Base-by-base conservation (phyloP, 2,113 vertebrate species). In the Platysternon megacephalum region DNA sequence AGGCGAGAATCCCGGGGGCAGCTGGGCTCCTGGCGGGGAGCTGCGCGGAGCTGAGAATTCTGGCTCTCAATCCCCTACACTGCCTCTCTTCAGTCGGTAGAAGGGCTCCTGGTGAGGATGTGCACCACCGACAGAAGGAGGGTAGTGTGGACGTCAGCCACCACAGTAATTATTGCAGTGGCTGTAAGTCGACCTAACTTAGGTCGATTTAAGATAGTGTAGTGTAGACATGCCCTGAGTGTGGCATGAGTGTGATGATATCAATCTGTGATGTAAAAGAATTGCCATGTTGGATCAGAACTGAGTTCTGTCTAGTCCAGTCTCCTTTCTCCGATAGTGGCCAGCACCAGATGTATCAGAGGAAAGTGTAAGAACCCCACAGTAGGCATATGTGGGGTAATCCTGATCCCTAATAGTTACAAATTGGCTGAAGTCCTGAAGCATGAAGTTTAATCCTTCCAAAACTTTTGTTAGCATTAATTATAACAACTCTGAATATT, bases 231-330 rank as follows among this genome's bases (percentile, higher is more conserved):
- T 61, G 56, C 56, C 28, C 2, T 8, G 84, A 82, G 6, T 1
- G 1, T 82, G 81, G 8, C 2, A 2, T 16, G 0, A 0, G n/a
- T 42, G 82, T 90, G 58, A 0, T 0, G 32, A 29, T 2, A 0
- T 42, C 68, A 72, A 44, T 79, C 74, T 46, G 42, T 35, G 4
- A 9, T 3, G 1, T 87, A 26, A 16, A 1, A 1, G 52, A 68
- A n/a, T 6, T 39, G 49, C 79, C 6, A n/a, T 8, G 0, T 16
- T 6, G 65, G 10, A 92, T 81, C 81, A 80, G 17, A 42, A 82
- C 4, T 84, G 84, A 74, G 74, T 81, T 72, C 44, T 82, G 6
- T 86, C 17, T 1, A 0, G 5, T 55, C 29, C 82, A 39, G 0
- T 76, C 4, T 35, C 7, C 55, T 89, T 48, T 72, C 51, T 61